Base-by-base conservation (phyloP, 2,888 invertebrate genomes). In the Dermolepida albohirtum region DNA sequence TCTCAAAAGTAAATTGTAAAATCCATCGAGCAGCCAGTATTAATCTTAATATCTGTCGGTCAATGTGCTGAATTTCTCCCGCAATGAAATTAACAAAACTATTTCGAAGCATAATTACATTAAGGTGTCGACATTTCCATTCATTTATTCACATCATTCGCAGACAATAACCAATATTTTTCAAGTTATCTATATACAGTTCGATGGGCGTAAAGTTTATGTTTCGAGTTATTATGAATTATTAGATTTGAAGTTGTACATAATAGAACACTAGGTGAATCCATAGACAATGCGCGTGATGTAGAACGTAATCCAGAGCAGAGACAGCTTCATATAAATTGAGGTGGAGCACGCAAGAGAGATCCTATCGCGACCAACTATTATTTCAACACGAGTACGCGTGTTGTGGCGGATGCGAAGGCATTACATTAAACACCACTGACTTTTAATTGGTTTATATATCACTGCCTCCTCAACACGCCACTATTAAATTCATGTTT, bases 401-500 rank as follows among this genome's bases (percentile, higher is more conserved):
- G 79, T 80, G 79, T 80, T 77, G 75, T 75, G 76, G 76, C 78
- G 80, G 81, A 80, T 80, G 79, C 77, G 78, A 76, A 76, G 77
- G 79, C 78, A 81, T 80, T 80, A 80, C 78, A 78, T 80, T 80
- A 79, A 80, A 80, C 80, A 77, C 80, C 79, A 76, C 75, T 76
- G 78, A 80, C 80, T 80, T 79, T 80, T 81, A 81, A 81, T 81
- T 81, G 80, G 79, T 79, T 80, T 80, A 79, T 80, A 80, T 80
- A 80, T 81, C 80, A 80, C 76, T 77, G 76, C 73, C 76, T 74
- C 74, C 70, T 74, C 73, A 72, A 64, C 72, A 71, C 72, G 74
- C 73, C 71, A 74, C 74, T 68, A 69, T 71, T 74, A 74, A 73
- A 70, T 70, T 64, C 71, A 67, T 71, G 72, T 72, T 74, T 71